Conservation (phyloP, 2,113 vertebrate genomes). For the Pteropus alecto region DNA sequence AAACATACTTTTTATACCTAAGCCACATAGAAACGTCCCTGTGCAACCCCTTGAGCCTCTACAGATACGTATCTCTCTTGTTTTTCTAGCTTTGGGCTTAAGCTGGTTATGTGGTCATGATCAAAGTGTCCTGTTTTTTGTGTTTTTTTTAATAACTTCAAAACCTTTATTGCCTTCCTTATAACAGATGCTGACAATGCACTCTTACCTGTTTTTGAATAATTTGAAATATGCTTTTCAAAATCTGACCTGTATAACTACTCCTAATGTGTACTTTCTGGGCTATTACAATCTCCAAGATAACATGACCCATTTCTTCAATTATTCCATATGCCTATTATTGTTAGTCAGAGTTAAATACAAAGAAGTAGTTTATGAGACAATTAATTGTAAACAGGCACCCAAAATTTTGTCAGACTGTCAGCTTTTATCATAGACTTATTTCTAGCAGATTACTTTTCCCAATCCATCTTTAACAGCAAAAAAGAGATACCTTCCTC, state of each 20-base stretch:
- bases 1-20: neutral
- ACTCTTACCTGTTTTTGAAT: conserved; percentile 15
- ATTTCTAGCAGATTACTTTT: conserved; percentile 5
- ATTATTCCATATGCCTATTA: neutral
- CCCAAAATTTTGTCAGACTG: conserved; percentile 4
- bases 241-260: neutral
- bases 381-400: neutral
- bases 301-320: neutral
- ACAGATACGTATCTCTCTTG: neutral
- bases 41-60: neutral
- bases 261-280: neutral
- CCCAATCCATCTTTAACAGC: neutral
- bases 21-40: neutral
- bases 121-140: neutral
- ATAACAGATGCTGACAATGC: neutral
- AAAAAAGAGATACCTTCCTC: neutral
- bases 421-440: conserved; percentile 9
- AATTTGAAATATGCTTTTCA: neutral
- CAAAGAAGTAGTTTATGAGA: neutral
- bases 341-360: conserved; percentile 23
- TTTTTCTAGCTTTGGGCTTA: neutral
- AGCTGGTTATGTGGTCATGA: neutral
- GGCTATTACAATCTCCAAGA: neutral
- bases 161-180: neutral
- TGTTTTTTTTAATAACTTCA: neutral